These are phyloP conservation scores for Anolis sagrei DNA, from an alignment of 2,113 vertebrate species.

Conservation along the genomic window DNA sequence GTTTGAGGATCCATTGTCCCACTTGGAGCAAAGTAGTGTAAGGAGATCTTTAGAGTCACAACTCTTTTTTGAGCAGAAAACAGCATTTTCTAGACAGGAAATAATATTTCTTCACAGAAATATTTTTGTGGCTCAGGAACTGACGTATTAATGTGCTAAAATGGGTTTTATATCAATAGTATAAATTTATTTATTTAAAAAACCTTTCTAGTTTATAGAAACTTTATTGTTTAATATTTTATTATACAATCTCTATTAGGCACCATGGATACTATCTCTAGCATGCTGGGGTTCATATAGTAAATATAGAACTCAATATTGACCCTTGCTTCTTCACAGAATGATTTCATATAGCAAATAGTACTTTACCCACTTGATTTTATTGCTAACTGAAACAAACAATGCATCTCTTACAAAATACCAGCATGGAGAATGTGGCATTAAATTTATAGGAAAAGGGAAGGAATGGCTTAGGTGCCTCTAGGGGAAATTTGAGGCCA, in stretches of 20 bases:
- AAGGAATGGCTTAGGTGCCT: conserved; percentile 70
- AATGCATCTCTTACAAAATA: conserved; percentile 61
- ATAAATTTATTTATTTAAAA: neutral
- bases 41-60: too few relatives aligned
- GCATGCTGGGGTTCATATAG: too few relatives aligned
- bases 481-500: conserved; percentile 75
- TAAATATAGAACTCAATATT: conserved; percentile 38
- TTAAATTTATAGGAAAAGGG: conserved; percentile 73
- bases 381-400: conserved; percentile 58
- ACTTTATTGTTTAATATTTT: neutral
- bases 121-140: neutral
- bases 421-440: conserved; percentile 66
- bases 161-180: neutral
- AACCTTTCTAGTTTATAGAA: neutral
- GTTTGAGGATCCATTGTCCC: too few relatives aligned
- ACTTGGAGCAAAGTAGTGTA: too few relatives aligned
- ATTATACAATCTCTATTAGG: neutral
- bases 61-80: too few relatives aligned
- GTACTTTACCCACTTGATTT: conserved; percentile 50
- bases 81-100: too few relatives aligned
- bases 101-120: too few relatives aligned
- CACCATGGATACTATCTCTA: too few relatives aligned
- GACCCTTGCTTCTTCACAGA: conserved; percentile 48
- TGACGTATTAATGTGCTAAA: neutral
- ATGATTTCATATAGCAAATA: conserved; percentile 49